Base-by-base conservation (phyloP, 2,113 vertebrate species). In the Petroica traversi region DNA sequence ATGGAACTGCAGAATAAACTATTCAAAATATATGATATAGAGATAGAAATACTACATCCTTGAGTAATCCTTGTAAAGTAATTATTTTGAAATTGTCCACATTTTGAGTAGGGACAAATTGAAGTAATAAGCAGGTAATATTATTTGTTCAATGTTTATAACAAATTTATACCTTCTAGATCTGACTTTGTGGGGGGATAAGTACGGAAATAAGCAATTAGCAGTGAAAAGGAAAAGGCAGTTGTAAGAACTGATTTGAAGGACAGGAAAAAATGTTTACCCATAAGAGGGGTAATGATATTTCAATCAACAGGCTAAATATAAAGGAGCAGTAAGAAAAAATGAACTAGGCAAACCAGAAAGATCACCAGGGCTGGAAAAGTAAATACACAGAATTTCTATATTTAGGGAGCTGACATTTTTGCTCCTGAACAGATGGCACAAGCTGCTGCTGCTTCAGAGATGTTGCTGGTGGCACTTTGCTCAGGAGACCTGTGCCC, bases 321-420 rank as follows among this genome's bases (percentile, higher is more conserved):
- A 90, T 88, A 96, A 96, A 93, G 59, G 2, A 67, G 34, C 84
- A 75, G 85, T 29, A 88, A 77, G 40, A 96, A 96, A 96, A 95
- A 96, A 88, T 20, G 71, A 94, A 74, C 55, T 8, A 36, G 68
- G 68, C 62, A 88, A 94, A 92, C 62, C 78, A 94, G 87, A 85
- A 77, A 79, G 58, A 85, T 92, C 73, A 91, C 41, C 34, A 41
- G 77, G 72, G 71, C 64, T 86, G 82, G 78, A 94, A 94, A 93
- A 90, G 85, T 62, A 92, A 96, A 88, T 79, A 93, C 25, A 48
- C 26, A 71, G 46, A 69, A 88, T 77, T 79, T 93, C 94, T 96
- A 66, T 90, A 90, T 96, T 97, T 92, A 96, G 94, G 78, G 78
- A 92, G 75, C 55, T 85, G 92, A 82, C 72, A 74, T 93, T 92